Evolutionary conservation across 2,888 invertebrate species (phyloP).

Genomic region (Synanthedon myopaeformis): DNA sequence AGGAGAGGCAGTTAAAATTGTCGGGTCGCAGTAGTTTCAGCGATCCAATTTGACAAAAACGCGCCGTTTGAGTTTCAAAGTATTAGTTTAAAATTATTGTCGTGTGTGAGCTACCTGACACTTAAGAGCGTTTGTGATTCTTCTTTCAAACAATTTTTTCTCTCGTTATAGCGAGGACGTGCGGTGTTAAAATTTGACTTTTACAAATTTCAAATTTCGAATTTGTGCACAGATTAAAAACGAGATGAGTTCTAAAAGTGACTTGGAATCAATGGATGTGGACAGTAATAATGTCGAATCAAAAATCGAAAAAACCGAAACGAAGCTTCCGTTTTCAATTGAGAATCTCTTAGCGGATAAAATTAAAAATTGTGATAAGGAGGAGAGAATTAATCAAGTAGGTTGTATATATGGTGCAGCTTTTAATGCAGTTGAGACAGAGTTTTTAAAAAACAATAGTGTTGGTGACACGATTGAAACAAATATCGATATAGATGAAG

Average conservation of each 20-base stretch:
- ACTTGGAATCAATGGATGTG: conserved; percentile 22
- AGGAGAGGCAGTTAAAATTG: conserved; percentile 57
- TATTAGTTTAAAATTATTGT: conserved; percentile 51
- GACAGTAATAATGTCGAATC: conserved; percentile 19
- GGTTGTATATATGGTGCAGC: not conserved
- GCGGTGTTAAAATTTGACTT: not conserved
- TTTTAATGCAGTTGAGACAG: conserved; percentile 7
- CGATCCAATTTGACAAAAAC: conserved; percentile 64
- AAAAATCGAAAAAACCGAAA: conserved; percentile 35
- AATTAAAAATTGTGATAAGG: conserved; percentile 20
- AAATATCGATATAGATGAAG: conserved; percentile 31
- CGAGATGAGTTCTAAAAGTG: not conserved
- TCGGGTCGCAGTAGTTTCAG: conserved; percentile 43
- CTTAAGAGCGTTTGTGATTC: conserved; percentile 9
- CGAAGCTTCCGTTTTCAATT: conserved; percentile 52
- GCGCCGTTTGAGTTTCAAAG: conserved; percentile 43
- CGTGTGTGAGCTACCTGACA: conserved; percentile 21
- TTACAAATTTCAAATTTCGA: no score
- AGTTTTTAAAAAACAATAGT: conserved; percentile 16
- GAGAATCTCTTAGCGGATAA: conserved; percentile 54
- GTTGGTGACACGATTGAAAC: conserved; percentile 14
- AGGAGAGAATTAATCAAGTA: conserved; percentile 3
- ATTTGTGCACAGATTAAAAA: no score
- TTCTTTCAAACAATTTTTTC: conserved; percentile 18
- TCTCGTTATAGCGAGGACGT: conserved; percentile 17